A percentile compares a stretch with the other conserved stretches of the same genome.
phyloP scores from a whole-genome alignment of 2,888 invertebrate species.

The Apodemia hepburni region DNA sequence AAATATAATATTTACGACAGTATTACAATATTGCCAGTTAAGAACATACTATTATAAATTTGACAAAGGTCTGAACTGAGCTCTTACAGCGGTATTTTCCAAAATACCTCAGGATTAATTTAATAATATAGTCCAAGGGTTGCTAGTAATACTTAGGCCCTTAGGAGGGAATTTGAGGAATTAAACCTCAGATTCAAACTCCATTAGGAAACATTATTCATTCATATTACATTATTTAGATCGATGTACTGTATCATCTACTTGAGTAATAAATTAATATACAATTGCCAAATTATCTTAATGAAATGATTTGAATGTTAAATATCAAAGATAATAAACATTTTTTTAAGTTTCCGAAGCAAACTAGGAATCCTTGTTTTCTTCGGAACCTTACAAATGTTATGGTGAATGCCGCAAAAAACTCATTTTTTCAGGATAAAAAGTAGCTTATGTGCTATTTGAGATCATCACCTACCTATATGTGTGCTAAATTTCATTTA shows the following conservation, averaged over 20 bases:
- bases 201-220: slow-evolving; percentile 10
- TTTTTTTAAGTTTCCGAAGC: too few relatives aligned
- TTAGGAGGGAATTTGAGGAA: not conserved
- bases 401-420: too few relatives aligned
- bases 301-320: too few relatives aligned
- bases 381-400: too few relatives aligned
- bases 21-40: not conserved
- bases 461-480: too few relatives aligned
- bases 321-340: too few relatives aligned
- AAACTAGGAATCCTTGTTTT: too few relatives aligned
- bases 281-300: too few relatives aligned
- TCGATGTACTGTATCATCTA: not conserved
- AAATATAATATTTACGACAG: not conserved
- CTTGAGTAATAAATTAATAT: too few relatives aligned
- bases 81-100: not conserved
- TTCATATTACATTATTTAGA: not conserved
- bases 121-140: slow-evolving; percentile 8
- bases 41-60: not conserved
- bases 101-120: slow-evolving; percentile 10
- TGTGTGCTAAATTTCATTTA: too few relatives aligned
- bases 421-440: too few relatives aligned
- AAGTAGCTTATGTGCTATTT: too few relatives aligned
- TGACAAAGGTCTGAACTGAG: slow-evolving; percentile 5
- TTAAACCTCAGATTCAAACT: not conserved
- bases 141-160: not conserved